Evolutionary conservation across 2,113 vertebrate genomes (phyloP), one percentile per base, ranked within the genome.

Genomic region (Chamaetylas fuelleborni): DNA sequence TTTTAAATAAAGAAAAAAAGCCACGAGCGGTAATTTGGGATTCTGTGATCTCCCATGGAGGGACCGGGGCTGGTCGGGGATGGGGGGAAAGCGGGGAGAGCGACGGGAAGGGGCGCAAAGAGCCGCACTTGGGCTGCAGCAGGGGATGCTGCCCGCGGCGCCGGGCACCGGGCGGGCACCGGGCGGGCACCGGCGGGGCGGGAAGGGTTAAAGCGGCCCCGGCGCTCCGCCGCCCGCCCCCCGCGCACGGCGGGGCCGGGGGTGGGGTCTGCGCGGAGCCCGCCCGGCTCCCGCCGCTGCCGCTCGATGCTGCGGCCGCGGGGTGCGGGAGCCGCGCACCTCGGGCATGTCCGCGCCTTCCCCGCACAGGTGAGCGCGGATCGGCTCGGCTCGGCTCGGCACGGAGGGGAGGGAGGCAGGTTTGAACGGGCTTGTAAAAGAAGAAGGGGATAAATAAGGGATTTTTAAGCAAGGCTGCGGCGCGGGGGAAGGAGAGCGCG

Each of bases 281-380:
- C n/a, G n/a, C n/a, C 36, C 48, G 50, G 50, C 50, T 25, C 50
- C 50, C 50, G 26, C 50, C 26, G 50, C 50, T 16, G 50, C 50
- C 50, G 50, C 26, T 51, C 50, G 16, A 51, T 51, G 50, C 57
- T 58, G 57, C 84, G 91, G 95, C 92, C 77, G 45, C 45, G 45
- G 45, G 38, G 38, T 47, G 64, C 66, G 48, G 67, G 42, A 57
- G 93, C 85, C 74, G 60, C 64, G 84, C 61, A 4, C 43, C 18
- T 19, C 43, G 50, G 50, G 50, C 25, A 36, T 51, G 65, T 14
- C 5, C 14, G 16, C 31, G 47, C 48, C 28, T 26, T 45, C 45
- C 77, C 77, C 42, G 86, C 25, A 51, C 16, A 94, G 95, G 95
- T 96, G 89, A 95, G 94, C 48, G 57, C 69, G n/a, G 78, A 20